Percentiles rank a stretch among this genome's conserved stretches.
These are phyloP conservation scores for Otus scops DNA, from an alignment of 2,797 vertebrate genomes.

Conservation along the genomic window DNA sequence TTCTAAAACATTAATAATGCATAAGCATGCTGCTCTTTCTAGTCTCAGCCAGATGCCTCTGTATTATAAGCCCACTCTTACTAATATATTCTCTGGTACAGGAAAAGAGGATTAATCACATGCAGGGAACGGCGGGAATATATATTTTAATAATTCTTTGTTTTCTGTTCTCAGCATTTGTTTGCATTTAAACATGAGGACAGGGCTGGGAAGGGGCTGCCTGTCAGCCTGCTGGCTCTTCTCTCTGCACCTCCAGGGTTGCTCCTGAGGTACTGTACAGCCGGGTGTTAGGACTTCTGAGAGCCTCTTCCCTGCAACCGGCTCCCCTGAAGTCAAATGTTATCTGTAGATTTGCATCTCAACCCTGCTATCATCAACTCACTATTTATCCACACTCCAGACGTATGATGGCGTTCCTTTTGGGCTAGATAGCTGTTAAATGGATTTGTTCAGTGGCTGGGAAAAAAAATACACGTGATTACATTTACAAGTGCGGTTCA, in stretches of 20 bases:
- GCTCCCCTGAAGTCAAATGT: neutral
- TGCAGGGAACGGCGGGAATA: neutral
- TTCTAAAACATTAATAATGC: slow-evolving; percentile 44
- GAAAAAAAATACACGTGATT: fast-evolving
- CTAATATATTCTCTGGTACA: slow-evolving; percentile 1
- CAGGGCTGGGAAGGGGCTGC: neutral
- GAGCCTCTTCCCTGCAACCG: neutral
- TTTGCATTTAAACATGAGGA: slow-evolving; percentile 17
- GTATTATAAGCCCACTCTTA: neutral
- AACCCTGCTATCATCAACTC: neutral
- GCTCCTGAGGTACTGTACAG: neutral
- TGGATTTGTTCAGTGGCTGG: neutral
- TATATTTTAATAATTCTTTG: neutral
- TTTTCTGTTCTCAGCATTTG: neutral
- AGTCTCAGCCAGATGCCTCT: slow-evolving; percentile 52
- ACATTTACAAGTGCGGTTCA: neutral
- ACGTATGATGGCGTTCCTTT: neutral
- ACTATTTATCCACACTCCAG: neutral
- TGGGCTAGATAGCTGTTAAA: neutral
- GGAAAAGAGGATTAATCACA: slow-evolving; percentile 23
- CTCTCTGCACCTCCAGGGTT: neutral
- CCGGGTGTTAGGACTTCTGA: neutral
- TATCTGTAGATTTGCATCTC: slow-evolving; percentile 15
- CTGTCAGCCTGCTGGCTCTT: neutral
- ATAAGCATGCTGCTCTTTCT: slow-evolving; percentile 14